These are phyloP conservation scores for Syndactyla subalaris DNA, from an alignment of 2,797 vertebrate species.

Conservation along the genomic window DNA sequence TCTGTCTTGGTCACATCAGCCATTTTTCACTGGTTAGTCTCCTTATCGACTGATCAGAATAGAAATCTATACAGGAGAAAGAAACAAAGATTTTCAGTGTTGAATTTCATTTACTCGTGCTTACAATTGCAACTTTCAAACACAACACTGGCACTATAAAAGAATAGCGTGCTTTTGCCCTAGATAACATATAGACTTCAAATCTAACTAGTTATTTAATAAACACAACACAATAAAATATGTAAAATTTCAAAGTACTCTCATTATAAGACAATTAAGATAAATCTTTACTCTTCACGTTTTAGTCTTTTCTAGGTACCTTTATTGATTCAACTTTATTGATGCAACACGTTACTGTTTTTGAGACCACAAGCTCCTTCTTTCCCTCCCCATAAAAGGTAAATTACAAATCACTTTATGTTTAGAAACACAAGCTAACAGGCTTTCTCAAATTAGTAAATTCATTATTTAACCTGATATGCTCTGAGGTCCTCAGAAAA, in stretches of 20 bases:
- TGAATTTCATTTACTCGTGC: background rate
- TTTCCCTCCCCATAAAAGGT: background rate
- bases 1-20: slow-evolving; percentile 55
- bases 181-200: background rate
- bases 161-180: background rate
- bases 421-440: background rate
- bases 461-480: background rate
- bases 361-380: background rate
- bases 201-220: background rate
- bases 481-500: background rate
- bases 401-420: background rate
- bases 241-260: background rate
- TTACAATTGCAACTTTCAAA: fast-evolving
- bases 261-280: background rate
- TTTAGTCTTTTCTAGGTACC: background rate
- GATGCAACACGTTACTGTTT: fast-evolving
- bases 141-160: background rate
- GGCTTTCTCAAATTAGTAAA: background rate
- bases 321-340: background rate
- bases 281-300: background rate
- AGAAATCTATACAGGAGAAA: background rate
- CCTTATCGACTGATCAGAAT: slow-evolving; percentile 9
- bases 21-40: slow-evolving; percentile 28
- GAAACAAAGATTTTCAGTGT: background rate
- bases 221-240: background rate